Evolutionary conservation across 1,140 invertebrate genomes (phyloP).

Genomic region (Neomicropteryx cornuta): DNA sequence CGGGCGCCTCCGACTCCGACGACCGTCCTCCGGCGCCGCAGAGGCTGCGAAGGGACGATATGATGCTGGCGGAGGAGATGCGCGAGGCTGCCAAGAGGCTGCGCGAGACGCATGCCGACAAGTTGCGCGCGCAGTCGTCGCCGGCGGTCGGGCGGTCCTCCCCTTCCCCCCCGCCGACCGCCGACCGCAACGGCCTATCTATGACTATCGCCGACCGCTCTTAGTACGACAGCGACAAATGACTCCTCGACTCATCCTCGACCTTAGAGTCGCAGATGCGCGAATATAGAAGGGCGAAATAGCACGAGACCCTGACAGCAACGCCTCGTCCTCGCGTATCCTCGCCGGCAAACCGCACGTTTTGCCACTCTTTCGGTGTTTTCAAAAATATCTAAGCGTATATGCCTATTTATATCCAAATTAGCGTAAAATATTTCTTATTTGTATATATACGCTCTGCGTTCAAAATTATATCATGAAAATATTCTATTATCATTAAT

Average conservation of each 20-base stretch:
- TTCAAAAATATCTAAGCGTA: too few relatives aligned
- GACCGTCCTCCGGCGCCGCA: constrained; percentile 22
- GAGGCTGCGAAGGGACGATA: constrained; percentile 35
- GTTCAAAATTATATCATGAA: too few relatives aligned
- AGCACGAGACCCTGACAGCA: too few relatives aligned
- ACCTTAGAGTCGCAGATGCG: too few relatives aligned
- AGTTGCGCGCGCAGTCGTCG: constrained; percentile 20
- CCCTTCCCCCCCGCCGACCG: constrained; percentile 16
- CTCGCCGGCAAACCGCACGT: constrained; percentile 21
- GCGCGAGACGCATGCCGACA: constrained; percentile 34
- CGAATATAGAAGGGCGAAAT: too few relatives aligned
- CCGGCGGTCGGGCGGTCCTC: constrained; percentile 27
- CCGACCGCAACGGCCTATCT: constrained; percentile 8
- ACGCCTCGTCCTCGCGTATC: constrained; percentile 12
- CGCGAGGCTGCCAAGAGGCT: constrained; percentile 42
- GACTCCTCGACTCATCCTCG: too few relatives aligned
- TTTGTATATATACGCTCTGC: too few relatives aligned
- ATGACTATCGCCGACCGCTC: constrained; percentile 2
- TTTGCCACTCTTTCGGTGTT: too few relatives aligned
- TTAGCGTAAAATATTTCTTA: too few relatives aligned
- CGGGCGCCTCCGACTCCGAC: constrained; percentile 17
- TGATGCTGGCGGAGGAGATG: constrained; percentile 39
- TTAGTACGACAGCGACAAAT: background rate
- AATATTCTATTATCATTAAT: too few relatives aligned
- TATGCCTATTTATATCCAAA: too few relatives aligned